phyloP scores from a whole-genome alignment of 2,113 vertebrate species.

The Otolemur garnettii region DNA sequence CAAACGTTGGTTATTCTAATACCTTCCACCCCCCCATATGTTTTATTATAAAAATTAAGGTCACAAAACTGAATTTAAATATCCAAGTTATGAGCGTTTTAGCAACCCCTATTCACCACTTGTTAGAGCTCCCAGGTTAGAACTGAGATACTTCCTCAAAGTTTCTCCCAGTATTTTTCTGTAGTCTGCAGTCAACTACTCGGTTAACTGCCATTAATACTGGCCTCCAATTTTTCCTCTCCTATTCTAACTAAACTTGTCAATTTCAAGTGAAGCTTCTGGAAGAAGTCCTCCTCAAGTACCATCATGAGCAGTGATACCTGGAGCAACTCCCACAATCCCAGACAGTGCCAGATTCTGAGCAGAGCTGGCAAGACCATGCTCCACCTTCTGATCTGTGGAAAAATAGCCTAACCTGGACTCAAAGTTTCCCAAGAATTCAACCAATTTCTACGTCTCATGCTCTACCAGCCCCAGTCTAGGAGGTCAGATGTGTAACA shows the following conservation, averaged over 20 bases:
- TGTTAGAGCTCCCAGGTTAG: not conserved
- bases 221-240: not conserved
- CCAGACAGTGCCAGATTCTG: not conserved
- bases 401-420: not conserved
- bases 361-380: not conserved
- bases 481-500: not conserved
- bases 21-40: not conserved
- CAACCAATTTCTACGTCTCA: not conserved
- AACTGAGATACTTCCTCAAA: not conserved
- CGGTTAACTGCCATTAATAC: not conserved
- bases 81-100: not conserved
- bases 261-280: not conserved
- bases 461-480: not conserved
- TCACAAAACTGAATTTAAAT: constrained; percentile 7
- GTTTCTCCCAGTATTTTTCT: not conserved
- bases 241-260: not conserved
- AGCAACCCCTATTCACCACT: not conserved
- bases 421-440: not conserved
- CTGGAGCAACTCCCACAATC: not conserved
- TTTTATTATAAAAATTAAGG: constrained; percentile 37
- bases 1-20: not conserved
- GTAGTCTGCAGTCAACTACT: not conserved
- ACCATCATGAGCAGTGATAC: not conserved
- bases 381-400: not conserved
- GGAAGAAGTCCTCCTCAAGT: not conserved